Conservation (phyloP, 2,113 vertebrate species). For the Muntiacus muntjak region DNA sequence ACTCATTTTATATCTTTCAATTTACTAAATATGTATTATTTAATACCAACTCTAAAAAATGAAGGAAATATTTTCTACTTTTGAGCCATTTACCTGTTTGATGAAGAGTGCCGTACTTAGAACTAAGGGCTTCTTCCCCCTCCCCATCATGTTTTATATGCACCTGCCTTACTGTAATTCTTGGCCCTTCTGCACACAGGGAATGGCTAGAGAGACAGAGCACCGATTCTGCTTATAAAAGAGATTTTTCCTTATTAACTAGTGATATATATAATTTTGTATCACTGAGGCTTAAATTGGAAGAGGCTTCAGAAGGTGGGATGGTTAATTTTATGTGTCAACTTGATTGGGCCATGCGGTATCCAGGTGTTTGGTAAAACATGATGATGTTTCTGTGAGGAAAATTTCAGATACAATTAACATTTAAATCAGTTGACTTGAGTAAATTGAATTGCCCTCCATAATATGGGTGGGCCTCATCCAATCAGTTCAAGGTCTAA, state of each 20-base stretch:
- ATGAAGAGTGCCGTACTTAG: not conserved
- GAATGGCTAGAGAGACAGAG: not conserved
- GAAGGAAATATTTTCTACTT: not conserved
- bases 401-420: not conserved
- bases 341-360: not conserved
- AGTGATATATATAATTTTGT: not conserved
- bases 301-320: not conserved
- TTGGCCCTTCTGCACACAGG: not conserved
- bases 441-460: not conserved
- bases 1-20: not conserved
- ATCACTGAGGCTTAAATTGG: not conserved
- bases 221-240: not conserved
- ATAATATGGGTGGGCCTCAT: not conserved
- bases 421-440: not conserved
- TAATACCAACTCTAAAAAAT: not conserved
- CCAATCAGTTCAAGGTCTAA: not conserved
- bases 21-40: not conserved
- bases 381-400: not conserved
- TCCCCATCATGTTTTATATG: not conserved
- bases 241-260: not conserved
- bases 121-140: not conserved
- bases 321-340: not conserved
- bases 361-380: not conserved
- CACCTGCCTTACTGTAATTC: not conserved
- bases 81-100: not conserved